Base-by-base conservation (phyloP, 2,113 vertebrate species). In the Alosa alosa region DNA sequence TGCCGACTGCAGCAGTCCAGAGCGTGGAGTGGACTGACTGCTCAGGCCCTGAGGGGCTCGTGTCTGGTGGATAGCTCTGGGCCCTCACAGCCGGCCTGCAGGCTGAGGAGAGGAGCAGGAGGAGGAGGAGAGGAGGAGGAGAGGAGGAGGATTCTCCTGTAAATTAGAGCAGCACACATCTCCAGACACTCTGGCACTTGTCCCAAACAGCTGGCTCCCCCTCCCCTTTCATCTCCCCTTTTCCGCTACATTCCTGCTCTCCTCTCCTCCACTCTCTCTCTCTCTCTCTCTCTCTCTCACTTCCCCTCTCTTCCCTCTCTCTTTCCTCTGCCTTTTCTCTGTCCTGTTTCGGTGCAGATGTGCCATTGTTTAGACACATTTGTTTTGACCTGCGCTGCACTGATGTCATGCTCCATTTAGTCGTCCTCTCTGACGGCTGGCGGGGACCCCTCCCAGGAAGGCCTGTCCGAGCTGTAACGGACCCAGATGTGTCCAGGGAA, bases 331-430 rank as follows among this genome's bases (percentile, higher is more conserved):
- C 68, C 82, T 84, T 88, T 81, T 72, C 82, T 82, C 39, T 88
- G 50, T 88, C 81, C 90, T 90, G 83, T 86, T 89, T 55, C 64
- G 25, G 91, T 93, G 93, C 92, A 95, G 92, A 95, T 95, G 94
- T 94, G 88, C 91, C 93, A 93, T 94, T 95, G 94, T 94, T 95
- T 90, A 82, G 91, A 93, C 88, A 90, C 88, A 90, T 94, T 93
- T 92, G 91, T 92, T 93, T 94, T 93, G 91, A 93, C 91, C 92
- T 93, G 92, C 84, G 39, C 84, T 83, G 47, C 82, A 86, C 90
- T 95, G 93, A 95, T 93, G 93, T 94, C 92, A 94, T 93, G 91
- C 90, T 94, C 91, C 94, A 91, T 94, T 94, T 94, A 91, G 93
- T 93, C 91, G 91, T 78, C 47, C 50, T 84, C n/a, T 72, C 64